Conservation (phyloP, 2,113 vertebrate genomes). For the Empidonax traillii region DNA sequence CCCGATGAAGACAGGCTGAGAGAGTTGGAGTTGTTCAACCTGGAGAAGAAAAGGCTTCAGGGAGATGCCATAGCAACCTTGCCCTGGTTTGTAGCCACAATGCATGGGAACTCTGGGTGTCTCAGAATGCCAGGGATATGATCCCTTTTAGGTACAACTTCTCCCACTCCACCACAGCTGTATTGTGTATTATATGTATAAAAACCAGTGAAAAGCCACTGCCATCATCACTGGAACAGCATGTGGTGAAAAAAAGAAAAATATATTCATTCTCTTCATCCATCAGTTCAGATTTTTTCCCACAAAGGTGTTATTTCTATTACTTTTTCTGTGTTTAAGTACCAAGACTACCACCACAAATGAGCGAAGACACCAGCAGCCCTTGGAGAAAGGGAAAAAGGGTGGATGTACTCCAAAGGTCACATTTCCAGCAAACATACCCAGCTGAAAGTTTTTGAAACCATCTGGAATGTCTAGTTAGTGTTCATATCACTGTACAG, state of each 20-base stretch:
- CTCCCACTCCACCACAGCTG: background rate
- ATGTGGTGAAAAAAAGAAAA: background rate
- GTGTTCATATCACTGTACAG: constrained; percentile 26
- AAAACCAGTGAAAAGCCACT: background rate
- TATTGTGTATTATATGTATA: background rate
- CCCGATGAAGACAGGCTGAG: background rate
- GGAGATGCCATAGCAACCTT: background rate
- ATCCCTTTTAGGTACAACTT: background rate
- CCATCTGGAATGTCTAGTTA: constrained; percentile 37
- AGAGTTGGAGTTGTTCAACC: background rate
- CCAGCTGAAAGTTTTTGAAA: background rate
- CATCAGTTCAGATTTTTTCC: background rate
- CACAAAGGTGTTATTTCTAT: background rate
- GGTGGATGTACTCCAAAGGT: background rate
- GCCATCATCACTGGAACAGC: background rate
- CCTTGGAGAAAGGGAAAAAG: background rate
- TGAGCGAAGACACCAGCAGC: background rate
- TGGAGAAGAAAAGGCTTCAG: background rate
- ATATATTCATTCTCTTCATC: background rate
- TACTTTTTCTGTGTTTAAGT: background rate
- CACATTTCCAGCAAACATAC: constrained; percentile 38
- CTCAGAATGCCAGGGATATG: background rate
- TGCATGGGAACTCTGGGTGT: background rate
- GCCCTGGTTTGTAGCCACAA: background rate
- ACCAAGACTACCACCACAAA: background rate